Evolutionary conservation across 2,888 invertebrate genomes (phyloP).

Genomic region (Gasteruption jaculator): DNA sequence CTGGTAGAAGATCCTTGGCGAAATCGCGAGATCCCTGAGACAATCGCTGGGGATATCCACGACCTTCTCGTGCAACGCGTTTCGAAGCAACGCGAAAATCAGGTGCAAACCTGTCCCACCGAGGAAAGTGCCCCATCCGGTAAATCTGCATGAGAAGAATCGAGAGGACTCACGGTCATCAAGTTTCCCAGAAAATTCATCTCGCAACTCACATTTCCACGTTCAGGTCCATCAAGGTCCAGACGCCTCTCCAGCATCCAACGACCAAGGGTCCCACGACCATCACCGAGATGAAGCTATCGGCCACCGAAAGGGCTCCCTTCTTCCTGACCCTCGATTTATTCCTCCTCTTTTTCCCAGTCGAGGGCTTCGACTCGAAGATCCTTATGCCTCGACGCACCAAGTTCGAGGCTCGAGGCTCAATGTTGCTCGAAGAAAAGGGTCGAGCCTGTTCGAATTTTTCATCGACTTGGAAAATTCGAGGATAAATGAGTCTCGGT

Average conservation of each 20-base stretch:
- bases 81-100: constrained; percentile 53
- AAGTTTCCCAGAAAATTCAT: neutral
- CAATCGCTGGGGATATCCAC: constrained; percentile 22
- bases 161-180: no score
- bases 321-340: constrained; percentile 22
- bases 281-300: constrained; percentile 49
- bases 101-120: constrained; percentile 57
- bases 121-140: constrained; percentile 50
- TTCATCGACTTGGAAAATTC: no score
- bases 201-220: constrained; percentile 26
- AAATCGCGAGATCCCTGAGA: constrained; percentile 19
- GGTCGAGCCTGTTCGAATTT: no score
- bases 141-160: constrained; percentile 48
- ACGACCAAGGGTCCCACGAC: constrained; percentile 55
- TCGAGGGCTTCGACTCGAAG: no score
- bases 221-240: constrained; percentile 54
- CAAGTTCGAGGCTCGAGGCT: no score
- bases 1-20: constrained; percentile 11
- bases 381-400: no score
- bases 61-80: constrained; percentile 27
- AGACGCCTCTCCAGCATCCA: constrained; percentile 57
- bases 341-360: constrained; percentile 5
- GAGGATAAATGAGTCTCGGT: no score
- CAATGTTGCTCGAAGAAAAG: no score
- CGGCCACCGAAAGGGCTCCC: constrained; percentile 41